Evolutionary conservation across 2,113 vertebrate species (phyloP).

Genomic region (Platysternon megacephalum): DNA sequence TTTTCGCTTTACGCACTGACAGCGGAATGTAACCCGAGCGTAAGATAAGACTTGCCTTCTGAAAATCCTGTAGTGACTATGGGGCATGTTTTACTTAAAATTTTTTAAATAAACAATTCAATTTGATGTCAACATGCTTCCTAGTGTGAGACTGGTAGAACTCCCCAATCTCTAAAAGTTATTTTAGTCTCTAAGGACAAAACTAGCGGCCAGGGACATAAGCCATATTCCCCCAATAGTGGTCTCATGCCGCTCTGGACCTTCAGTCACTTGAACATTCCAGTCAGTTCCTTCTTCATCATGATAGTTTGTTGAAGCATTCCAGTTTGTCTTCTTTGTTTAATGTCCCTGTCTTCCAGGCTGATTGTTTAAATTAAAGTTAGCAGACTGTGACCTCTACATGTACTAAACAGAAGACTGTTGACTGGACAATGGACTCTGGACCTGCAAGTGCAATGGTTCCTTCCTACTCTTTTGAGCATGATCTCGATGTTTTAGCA

Average conservation of each 20-base stretch:
- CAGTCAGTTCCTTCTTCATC: neutral
- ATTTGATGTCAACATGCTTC: rapidly evolving
- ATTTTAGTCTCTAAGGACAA: neutral
- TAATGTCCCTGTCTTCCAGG: neutral
- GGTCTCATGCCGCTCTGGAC: neutral
- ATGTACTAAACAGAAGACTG: neutral
- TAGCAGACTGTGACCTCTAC: rapidly evolving
- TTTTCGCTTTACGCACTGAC: too few species aligned
- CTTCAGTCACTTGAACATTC: neutral
- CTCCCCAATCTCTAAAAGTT: neutral
- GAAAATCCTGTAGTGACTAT: neutral
- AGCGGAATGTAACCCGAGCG: too few species aligned
- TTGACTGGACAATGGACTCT: rapidly evolving
- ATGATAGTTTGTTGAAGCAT: neutral
- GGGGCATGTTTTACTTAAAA: neutral
- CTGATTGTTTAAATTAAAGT: neutral
- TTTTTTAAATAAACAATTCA: neutral
- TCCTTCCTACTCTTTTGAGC: constrained; percentile 31
- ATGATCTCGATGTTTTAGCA: neutral
- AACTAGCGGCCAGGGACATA: rapidly evolving
- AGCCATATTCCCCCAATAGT: neutral
- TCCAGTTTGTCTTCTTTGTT: neutral
- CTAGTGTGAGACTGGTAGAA: neutral
- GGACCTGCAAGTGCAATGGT: neutral
- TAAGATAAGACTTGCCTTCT: too few species aligned